Percentiles rank a stretch among this genome's conserved stretches.
These are phyloP conservation scores for Cephalotes varians DNA, from an alignment of 2,888 invertebrate species.

Conservation along the genomic window DNA sequence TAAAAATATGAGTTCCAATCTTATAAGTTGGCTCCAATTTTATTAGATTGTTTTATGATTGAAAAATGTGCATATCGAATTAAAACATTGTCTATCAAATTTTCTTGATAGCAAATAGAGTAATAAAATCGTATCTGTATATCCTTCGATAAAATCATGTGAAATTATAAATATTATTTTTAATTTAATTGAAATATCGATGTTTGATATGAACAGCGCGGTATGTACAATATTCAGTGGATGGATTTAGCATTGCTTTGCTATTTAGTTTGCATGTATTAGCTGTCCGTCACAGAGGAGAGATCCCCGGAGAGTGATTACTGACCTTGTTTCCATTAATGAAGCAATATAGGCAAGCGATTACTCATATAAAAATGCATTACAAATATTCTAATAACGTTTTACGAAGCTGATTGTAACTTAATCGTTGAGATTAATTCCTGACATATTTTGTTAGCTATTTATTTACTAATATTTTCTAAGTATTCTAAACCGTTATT, in stretches of 20 bases:
- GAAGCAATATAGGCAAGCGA: slow-evolving; percentile 50
- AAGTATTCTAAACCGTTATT: not conserved
- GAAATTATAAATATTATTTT: slow-evolving; percentile 20
- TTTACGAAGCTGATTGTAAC: slow-evolving; percentile 13
- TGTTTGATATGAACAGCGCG: slow-evolving; percentile 64
- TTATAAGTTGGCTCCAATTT: not conserved
- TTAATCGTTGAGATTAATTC: not conserved
- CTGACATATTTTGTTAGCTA: not conserved
- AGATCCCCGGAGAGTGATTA: slow-evolving; percentile 55
- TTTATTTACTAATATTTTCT: not conserved
- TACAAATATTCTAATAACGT: slow-evolving; percentile 25
- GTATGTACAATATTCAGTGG: slow-evolving; percentile 49
- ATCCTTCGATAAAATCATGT: slow-evolving; percentile 45
- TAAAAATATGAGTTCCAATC: not conserved
- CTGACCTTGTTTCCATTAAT: slow-evolving; percentile 62
- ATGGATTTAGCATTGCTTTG: slow-evolving; percentile 60
- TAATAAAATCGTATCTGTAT: not conserved
- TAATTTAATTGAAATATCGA: slow-evolving; percentile 66
- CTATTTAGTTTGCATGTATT: slow-evolving; percentile 54
- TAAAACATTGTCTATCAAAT: not conserved
- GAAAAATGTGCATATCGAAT: not conserved
- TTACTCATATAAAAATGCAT: slow-evolving; percentile 40
- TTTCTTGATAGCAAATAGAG: not conserved
- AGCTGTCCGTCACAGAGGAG: slow-evolving; percentile 52
- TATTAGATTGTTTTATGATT: not conserved